Base-by-base conservation (phyloP, 2,888 invertebrate genomes). In the Hydropsyche betteni region DNA sequence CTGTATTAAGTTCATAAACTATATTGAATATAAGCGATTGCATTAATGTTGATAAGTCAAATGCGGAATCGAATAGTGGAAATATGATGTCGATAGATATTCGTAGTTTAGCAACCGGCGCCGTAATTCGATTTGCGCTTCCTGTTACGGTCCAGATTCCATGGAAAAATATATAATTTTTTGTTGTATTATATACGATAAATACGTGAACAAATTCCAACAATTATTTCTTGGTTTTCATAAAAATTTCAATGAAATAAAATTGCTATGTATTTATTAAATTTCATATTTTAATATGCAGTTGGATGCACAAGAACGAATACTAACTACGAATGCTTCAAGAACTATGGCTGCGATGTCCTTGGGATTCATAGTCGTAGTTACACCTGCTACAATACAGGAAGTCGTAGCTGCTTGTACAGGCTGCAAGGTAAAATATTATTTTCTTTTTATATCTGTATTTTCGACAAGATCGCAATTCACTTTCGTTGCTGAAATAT, bases 341-440 rank as follows among this genome's bases (percentile, higher is more conserved):
- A 88, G 95, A 81, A 94, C 95, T 79, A 95, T 95, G 95, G 95
- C 95, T 0, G 95, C 95, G 71, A 95, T 96, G 91, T 95, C 95
- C 77, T 87, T 95, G 82, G 94, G 94, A 76, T 96, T 95, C 87
- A 95, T 95, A 83, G 95, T 96, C 76, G 92, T 95, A 90, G 95
- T 95, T 80, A 95, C 95, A 77, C 95, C 95, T 61, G 95, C 95
- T 89, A 95, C 95, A 69, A 94, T 95, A 80, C 94, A 95, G 86
- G 95, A 95, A 88, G 94, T 95, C 78, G 95, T 95, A 55, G 94
- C 94, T 52, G 95, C 95, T 44, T 95, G 95, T 83, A 95, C 95
- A 34, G 95, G 95, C 76, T 92, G 94, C 81, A 93, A 93, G 88
- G 92, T 90, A 86, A 51, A 10, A 12, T 16, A 24, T 64, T 64